These are phyloP conservation scores for Tupaia tana DNA, from an alignment of 2,113 vertebrate species.

Conservation along the genomic window DNA sequence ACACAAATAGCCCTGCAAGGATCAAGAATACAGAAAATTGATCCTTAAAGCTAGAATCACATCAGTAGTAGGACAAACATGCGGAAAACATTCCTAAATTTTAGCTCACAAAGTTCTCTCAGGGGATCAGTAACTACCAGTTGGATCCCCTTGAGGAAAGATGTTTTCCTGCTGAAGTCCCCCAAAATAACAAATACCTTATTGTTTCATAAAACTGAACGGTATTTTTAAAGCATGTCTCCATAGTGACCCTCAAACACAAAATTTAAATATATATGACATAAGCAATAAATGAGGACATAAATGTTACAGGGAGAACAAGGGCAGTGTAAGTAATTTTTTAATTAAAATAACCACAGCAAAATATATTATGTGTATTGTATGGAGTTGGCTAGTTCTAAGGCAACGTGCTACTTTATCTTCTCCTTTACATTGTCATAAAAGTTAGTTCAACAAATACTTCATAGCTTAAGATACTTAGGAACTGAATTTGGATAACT, in stretches of 20 bases:
- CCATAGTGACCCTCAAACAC: slow-evolving; percentile 16
- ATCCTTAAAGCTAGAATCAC: slow-evolving; percentile 5
- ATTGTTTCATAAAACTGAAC: slow-evolving; percentile 45
- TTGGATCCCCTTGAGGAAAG: slow-evolving; percentile 49
- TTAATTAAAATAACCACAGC: background rate
- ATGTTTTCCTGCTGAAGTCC: slow-evolving; percentile 4
- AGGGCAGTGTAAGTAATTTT: background rate
- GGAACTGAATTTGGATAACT: background rate
- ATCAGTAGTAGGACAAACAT: background rate
- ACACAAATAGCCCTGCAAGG: background rate
- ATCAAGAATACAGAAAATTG: background rate
- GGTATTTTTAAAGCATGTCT: slow-evolving; percentile 34
- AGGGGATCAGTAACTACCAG: slow-evolving; percentile 34
- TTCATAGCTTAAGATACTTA: background rate
- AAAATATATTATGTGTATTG: background rate
- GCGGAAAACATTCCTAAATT: background rate
- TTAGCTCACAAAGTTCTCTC: slow-evolving; percentile 2
- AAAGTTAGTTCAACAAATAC: background rate
- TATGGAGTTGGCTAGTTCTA: background rate
- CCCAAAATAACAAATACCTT: slow-evolving; percentile 38
- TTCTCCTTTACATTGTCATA: background rate
- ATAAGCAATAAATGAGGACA: slow-evolving; percentile 6
- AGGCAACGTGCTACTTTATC: background rate
- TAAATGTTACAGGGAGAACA: background rate
- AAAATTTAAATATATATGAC: background rate